These are phyloP conservation scores for Rhopalosiphum maidis DNA, from an alignment of 1,140 invertebrate species.

Conservation along the genomic window DNA sequence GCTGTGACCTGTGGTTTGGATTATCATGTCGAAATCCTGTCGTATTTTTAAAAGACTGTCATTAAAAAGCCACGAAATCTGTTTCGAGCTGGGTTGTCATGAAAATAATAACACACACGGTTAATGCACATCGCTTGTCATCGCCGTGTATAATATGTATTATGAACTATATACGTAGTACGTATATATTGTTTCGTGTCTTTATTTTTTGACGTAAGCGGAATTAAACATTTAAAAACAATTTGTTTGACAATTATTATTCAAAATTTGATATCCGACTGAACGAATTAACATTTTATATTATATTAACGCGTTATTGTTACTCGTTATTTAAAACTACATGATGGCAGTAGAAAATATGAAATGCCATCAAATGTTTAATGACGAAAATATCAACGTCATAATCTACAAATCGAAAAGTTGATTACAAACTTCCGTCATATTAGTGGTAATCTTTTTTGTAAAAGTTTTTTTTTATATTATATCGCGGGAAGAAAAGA, in stretches of 20 bases:
- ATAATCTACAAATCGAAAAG: constrained; percentile 10
- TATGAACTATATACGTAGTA: neutral
- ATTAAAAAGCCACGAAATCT: neutral
- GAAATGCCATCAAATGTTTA: neutral
- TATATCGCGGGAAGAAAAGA: neutral
- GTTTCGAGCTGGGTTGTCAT: constrained; percentile 6
- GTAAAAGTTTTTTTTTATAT: neutral
- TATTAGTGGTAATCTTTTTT: constrained; percentile 9
- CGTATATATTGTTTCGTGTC: neutral
- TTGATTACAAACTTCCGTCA: neutral
- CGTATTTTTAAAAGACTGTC: neutral
- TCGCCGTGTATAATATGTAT: neutral
- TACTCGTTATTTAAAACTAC: neutral
- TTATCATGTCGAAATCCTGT: neutral
- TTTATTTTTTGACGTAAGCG: neutral
- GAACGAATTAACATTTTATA: neutral
- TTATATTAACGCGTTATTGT: neutral
- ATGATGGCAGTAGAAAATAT: neutral
- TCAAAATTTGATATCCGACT: neutral
- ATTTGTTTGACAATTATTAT: neutral
- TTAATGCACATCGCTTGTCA: neutral
- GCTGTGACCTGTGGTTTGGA: constrained; percentile 24
- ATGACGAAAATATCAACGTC: neutral
- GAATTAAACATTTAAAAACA: neutral
- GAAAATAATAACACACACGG: neutral